Conservation (phyloP, 2,888 invertebrate genomes). For the Rotaria macrura region DNA sequence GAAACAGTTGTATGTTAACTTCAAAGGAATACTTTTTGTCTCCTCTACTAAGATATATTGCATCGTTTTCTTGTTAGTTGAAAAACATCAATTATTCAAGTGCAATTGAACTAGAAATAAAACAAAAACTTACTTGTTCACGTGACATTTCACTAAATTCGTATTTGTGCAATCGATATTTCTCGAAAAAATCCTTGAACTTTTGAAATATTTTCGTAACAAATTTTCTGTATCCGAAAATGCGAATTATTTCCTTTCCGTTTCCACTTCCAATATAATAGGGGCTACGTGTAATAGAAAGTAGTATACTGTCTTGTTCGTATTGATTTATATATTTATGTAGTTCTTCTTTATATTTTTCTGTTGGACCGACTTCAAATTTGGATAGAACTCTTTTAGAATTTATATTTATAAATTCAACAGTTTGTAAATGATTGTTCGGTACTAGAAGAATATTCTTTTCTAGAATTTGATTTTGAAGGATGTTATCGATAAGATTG, state of each 20-base stretch:
- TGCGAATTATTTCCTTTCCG: background rate
- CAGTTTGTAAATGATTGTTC: background rate
- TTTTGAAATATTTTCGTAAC: background rate
- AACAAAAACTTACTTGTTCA: background rate
- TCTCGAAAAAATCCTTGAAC: background rate
- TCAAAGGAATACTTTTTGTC: too few species aligned
- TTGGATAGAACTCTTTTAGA: background rate
- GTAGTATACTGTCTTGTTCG: background rate
- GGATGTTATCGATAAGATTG: background rate
- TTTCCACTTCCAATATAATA: background rate
- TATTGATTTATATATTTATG: background rate
- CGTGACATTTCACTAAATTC: background rate
- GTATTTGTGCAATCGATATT: background rate
- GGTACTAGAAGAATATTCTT: background rate
- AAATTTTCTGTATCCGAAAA: background rate
- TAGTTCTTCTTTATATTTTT: background rate
- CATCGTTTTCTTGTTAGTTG: too few species aligned
- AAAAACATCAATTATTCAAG: too few species aligned
- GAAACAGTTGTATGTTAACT: too few species aligned
- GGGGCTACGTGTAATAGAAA: background rate
- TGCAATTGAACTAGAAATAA: background rate
- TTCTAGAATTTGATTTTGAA: background rate
- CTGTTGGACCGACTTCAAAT: background rate
- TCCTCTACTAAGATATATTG: too few species aligned
- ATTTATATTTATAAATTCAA: background rate